Conservation (phyloP, 2,113 vertebrate genomes). For the Pygoscelis adeliae region DNA sequence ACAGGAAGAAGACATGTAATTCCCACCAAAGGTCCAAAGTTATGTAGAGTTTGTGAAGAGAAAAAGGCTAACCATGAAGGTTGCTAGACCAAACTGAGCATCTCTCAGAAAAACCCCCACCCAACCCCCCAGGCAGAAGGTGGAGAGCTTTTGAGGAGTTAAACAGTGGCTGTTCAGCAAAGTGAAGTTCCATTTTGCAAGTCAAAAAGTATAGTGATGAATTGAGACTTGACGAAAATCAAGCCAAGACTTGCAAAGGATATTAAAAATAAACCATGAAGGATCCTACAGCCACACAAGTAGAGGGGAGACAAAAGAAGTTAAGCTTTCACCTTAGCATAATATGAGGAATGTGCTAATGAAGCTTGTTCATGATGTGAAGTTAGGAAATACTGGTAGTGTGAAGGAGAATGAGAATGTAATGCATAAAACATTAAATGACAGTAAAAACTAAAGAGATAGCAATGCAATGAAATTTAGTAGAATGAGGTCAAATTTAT, state of each 20-base stretch:
- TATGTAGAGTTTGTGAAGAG: neutral
- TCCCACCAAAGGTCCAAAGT: neutral
- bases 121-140: neutral
- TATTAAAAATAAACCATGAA: neutral
- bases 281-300: neutral
- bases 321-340: neutral
- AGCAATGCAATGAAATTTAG: neutral
- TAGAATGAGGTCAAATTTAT: neutral
- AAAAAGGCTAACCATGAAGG: neutral
- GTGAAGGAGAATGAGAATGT: neutral
- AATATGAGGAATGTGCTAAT: neutral
- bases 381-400: neutral
- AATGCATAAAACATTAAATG: neutral
- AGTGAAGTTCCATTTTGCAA: neutral
- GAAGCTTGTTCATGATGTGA: neutral
- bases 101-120: neutral
- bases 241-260: neutral
- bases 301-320: neutral
- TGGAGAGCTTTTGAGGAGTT: neutral
- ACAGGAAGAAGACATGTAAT: neutral
- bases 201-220: neutral
- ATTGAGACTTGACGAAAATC: neutral
- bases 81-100: neutral
- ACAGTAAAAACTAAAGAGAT: neutral
- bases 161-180: neutral